Conservation (phyloP, 2,797 vertebrate genomes). For the Danio tinwini region DNA sequence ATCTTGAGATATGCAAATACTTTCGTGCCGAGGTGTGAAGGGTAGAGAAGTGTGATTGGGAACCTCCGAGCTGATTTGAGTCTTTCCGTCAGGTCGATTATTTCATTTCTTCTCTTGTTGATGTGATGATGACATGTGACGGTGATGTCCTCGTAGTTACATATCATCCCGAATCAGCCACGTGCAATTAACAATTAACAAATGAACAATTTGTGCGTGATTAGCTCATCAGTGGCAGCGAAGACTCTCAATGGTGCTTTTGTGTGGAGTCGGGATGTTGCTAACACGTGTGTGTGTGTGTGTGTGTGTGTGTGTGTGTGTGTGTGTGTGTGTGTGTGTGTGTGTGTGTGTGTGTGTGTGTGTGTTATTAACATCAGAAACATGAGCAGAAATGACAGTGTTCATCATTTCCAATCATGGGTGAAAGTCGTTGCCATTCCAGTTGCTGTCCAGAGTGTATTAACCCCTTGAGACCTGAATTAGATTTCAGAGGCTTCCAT, state of each 20-base stretch:
- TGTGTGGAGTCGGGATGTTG: neutral
- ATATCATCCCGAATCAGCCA: neutral
- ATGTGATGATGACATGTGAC: constrained; percentile 23
- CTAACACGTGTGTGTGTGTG: neutral
- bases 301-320: too few species aligned
- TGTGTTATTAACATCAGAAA: neutral
- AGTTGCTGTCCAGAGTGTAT: too few species aligned
- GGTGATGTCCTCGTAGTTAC: neutral
- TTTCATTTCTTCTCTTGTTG: constrained; percentile 39
- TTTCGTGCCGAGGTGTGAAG: too few species aligned
- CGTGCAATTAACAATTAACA: constrained; percentile 37
- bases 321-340: too few species aligned
- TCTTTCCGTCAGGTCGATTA: constrained; percentile 60
- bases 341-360: neutral
- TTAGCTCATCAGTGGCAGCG: constrained; percentile 35
- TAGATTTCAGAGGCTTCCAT: too few species aligned
- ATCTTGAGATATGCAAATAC: neutral
- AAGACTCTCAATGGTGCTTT: neutral
- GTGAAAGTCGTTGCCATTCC: neutral
- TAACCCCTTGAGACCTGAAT: too few species aligned
- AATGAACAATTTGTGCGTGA: constrained; percentile 29
- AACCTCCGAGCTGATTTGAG: constrained; percentile 22
- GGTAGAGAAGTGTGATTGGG: neutral
- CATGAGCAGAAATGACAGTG: neutral
- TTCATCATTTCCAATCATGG: constrained; percentile 11